Evolutionary conservation across 2,113 vertebrate genomes (phyloP).

Genomic region (Malaclemys terrapin): DNA sequence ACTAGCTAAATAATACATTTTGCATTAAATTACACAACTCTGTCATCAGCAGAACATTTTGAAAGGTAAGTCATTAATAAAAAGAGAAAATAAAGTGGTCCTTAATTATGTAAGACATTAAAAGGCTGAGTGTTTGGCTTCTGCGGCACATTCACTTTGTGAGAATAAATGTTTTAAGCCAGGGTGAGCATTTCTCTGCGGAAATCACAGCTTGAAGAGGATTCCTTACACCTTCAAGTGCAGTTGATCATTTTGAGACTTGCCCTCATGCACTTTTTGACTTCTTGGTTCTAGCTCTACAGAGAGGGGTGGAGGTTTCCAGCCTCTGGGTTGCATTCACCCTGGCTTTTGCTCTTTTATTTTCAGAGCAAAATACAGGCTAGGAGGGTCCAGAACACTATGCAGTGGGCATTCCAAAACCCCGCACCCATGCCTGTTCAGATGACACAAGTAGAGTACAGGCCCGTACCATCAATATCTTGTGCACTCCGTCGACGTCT

Average conservation of each 20-base stretch:
- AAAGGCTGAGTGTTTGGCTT: constrained; percentile 68
- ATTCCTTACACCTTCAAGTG: background rate
- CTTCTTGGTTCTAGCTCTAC: background rate
- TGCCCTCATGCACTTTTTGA: background rate
- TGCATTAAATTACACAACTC: constrained; percentile 72
- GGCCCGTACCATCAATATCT: background rate
- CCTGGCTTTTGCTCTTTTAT: background rate
- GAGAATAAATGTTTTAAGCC: constrained; percentile 60
- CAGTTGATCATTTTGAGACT: background rate
- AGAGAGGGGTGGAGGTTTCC: background rate
- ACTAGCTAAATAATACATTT: constrained; percentile 73
- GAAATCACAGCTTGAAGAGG: constrained; percentile 32
- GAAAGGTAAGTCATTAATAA: constrained; percentile 77
- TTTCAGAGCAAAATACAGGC: background rate
- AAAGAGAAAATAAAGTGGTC: constrained; percentile 74
- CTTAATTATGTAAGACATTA: constrained; percentile 78
- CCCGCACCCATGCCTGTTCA: background rate
- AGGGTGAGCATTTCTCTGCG: constrained; percentile 50
- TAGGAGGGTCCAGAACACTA: rapidly evolving
- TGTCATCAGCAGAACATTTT: constrained; percentile 66
- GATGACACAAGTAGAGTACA: rapidly evolving
- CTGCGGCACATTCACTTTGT: constrained; percentile 41
- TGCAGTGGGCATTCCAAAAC: background rate
- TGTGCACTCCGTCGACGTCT: rapidly evolving
- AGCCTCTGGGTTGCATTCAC: background rate